Conservation (phyloP, 1,140 invertebrate species). For the Drosophila ironensis region DNA sequence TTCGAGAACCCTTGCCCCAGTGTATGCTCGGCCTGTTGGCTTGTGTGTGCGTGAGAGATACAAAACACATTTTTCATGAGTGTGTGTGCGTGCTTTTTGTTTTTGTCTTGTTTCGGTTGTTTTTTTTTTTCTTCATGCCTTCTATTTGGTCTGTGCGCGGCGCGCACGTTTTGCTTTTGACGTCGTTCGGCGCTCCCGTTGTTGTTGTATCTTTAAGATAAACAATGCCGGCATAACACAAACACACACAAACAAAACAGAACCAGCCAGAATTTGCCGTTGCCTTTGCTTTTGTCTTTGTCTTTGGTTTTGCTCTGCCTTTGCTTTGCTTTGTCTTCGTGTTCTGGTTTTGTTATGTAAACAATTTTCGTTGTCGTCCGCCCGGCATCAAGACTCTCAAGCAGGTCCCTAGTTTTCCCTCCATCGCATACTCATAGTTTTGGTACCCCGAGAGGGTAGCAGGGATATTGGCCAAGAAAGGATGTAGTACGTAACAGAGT, state of each 20-base stretch:
- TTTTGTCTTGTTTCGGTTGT: constrained; percentile 27
- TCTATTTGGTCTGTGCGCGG: too few species aligned
- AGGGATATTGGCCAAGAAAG: too few species aligned
- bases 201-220: constrained; percentile 71
- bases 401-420: constrained; percentile 16
- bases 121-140: too few species aligned
- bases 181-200: constrained; percentile 22
- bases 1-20: constrained; percentile 34
- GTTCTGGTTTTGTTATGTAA: constrained; percentile 77
- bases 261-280: constrained; percentile 1
- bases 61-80: background rate
- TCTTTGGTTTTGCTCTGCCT: too few species aligned
- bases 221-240: constrained; percentile 78
- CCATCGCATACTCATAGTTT: too few species aligned
- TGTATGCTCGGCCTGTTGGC: background rate
- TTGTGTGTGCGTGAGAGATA: background rate
- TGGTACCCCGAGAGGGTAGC: too few species aligned
- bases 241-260: constrained; percentile 5
- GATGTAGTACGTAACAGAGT: too few species aligned
- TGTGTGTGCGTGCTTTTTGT: constrained; percentile 4
- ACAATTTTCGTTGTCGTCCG: constrained; percentile 55
- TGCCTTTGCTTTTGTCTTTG: too few species aligned
- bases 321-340: too few species aligned
- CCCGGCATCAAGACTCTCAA: constrained; percentile 45
- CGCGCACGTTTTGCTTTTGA: constrained; percentile 74